phyloP scores from a whole-genome alignment of 1,140 invertebrate species.

The Lepidurus arcticus region DNA sequence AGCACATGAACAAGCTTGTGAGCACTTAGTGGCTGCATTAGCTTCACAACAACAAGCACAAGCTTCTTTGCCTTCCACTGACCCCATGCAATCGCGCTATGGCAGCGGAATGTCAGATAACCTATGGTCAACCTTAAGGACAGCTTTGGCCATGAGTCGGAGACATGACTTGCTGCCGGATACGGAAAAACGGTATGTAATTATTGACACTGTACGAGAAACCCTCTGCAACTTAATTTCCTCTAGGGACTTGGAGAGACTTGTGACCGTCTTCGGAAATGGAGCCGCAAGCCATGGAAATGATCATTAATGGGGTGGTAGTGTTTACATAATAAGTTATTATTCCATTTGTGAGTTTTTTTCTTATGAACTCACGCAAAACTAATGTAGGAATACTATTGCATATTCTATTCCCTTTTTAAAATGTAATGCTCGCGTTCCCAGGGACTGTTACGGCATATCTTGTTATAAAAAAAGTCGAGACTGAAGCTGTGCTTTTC shows the following conservation, averaged over 20 bases:
- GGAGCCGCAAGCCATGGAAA: neutral
- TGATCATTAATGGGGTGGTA: neutral
- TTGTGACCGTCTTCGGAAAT: neutral
- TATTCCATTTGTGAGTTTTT: neutral
- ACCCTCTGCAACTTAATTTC: neutral
- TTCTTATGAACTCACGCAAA: neutral
- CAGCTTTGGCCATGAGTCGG: constrained; percentile 81
- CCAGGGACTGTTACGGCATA: no score
- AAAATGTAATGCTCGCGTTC: no score
- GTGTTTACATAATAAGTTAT: neutral
- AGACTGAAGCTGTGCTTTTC: no score
- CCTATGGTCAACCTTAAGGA: constrained; percentile 89
- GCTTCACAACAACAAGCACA: constrained; percentile 73
- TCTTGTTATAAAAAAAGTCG: no score
- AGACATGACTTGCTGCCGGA: constrained; percentile 67
- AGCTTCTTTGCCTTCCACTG: constrained; percentile 38
- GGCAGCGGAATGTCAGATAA: constrained; percentile 70
- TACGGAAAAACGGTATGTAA: constrained; percentile 61
- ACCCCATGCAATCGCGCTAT: constrained; percentile 30
- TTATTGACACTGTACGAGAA: neutral
- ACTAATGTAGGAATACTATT: no score
- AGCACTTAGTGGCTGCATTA: constrained; percentile 87
- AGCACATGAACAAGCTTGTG: constrained; percentile 87
- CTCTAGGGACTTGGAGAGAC: neutral
- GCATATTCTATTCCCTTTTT: no score